Base-by-base conservation (phyloP, 2,797 vertebrate species). In the Alosa sapidissima region DNA sequence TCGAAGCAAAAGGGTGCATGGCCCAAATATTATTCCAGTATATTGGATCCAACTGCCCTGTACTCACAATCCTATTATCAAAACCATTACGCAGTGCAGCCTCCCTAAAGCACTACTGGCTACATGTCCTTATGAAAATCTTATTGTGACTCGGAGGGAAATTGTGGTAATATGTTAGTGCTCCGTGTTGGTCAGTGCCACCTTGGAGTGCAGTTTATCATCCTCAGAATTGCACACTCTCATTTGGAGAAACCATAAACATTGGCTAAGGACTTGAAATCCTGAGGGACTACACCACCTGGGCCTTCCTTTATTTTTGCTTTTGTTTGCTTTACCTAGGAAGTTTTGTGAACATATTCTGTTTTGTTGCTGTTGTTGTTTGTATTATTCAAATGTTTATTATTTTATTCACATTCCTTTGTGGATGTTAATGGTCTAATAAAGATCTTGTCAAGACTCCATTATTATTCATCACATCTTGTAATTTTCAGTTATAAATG, bases 111-210 rank as follows among this genome's bases (percentile, higher is more conserved):
- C 83, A 75, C 86, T 84, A 36, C 48, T 45, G 48, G 55, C 72
- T 81, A 83, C 85, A 82, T 85, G 85, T 84, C 84, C 83, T 87
- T 87, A 88, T 86, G 82, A 88, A 87, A 89, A 87, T 83, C 86
- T 68, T 82, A 87, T 84, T 87, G 82, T 82, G 81, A 88, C 82
- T 82, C 84, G 84, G 83, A 87, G 82, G 85, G 49, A 54, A 89
- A 88, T 65, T 89, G 84, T 28, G 58, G 68, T 81, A 72, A 82
- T 88, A 83, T 16, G 60, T 86, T 81, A 47, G 36, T 78, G 19
- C 36, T 78, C 72, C 19, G 3, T 21, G 72, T 47, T 78, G 41
- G 72, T 19, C 72, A 78, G 72, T 78, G 72, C 72, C 58, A 9
- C 58, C 72, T 47, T 8, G 41, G 72, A 78, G 72, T 47, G 72